Evolutionary conservation across 2,888 invertebrate genomes (phyloP), one percentile per base, ranked within the genome.

Genomic region (Steinernema hermaphroditum): DNA sequence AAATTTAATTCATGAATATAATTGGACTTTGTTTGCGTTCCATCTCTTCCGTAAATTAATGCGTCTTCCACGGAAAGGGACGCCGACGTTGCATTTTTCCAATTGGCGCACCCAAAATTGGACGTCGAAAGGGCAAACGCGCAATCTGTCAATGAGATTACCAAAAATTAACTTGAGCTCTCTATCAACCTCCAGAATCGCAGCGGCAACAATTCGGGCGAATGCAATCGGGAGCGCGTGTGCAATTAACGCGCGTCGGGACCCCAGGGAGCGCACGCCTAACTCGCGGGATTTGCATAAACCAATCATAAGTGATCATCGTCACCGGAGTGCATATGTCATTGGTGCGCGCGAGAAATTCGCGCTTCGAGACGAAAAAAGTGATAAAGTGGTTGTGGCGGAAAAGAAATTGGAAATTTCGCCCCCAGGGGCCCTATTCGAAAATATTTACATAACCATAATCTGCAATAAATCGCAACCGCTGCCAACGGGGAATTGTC

Each of bases 391-490:
- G 62, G 62, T 32, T 29, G 37, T 62, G 34, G 54, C 14, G 27
- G 27, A 32, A 29, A 32, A 62, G 62, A 62, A 62, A 62, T 62
- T 62, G 62, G 62, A 62, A 62, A 62, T 32, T 32, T 62, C 4
- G n/a, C 62, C 34, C 62, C n/a, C 62, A 16, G 34, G 62, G 62
- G 62, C 14, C 16, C 16, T 32, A 62, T 62, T 62, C 62, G 62
- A 62, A 62, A 62, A 62, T 62, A 62, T 62, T 62, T 62, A 62
- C 62, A 62, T 62, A 62, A 34, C 62, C 32, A 62, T 62, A 62
- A 62, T 62, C 62, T 32, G 62, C 27, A 32, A 62, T 62, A 62
- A 62, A 62, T 62, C 62, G 62, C 62, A 62, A 62, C 32, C 32
- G 62, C 27, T 62, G 62, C 62, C 62, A 62, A 62, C 62, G 32